phyloP scores from a whole-genome alignment of 1,140 invertebrate species.

The Pogonomyrmex barbatus region DNA sequence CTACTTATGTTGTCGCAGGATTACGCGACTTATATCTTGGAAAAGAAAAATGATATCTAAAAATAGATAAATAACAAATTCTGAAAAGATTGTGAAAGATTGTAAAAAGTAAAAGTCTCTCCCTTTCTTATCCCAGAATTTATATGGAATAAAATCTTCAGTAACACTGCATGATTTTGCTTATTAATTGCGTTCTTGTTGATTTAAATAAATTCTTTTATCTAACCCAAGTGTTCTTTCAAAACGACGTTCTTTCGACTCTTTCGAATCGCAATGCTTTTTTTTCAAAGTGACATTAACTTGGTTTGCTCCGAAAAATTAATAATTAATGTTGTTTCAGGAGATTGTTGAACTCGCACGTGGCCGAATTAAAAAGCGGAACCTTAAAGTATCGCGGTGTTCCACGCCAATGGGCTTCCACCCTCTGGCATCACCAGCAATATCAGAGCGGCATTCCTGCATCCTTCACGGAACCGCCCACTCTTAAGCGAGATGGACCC shows the following conservation, averaged over 20 bases:
- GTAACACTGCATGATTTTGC: neutral
- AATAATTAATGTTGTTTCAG: neutral
- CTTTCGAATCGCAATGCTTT: neutral
- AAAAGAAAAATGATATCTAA: neutral
- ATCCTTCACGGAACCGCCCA: slow-evolving; percentile 75
- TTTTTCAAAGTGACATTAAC: neutral
- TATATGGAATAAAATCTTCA: neutral
- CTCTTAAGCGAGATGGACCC: slow-evolving; percentile 79
- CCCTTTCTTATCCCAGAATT: neutral
- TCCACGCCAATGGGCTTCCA: slow-evolving; percentile 67
- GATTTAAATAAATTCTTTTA: neutral
- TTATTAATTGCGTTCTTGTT: neutral
- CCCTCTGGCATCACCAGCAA: slow-evolving; percentile 51
- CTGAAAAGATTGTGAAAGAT: neutral
- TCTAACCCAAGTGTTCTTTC: neutral
- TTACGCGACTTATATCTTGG: neutral
- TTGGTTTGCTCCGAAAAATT: neutral
- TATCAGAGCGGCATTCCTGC: slow-evolving; percentile 58
- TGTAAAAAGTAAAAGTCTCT: neutral
- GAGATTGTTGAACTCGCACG: neutral
- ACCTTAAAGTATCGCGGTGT: neutral
- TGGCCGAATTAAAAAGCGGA: slow-evolving; percentile 4
- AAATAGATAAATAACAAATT: neutral
- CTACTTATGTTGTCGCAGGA: neutral
- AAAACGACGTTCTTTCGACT: neutral